phyloP scores from a whole-genome alignment of 37 sponge, comb jelly and placozoan species.

The Spongilla lacustris region DNA sequence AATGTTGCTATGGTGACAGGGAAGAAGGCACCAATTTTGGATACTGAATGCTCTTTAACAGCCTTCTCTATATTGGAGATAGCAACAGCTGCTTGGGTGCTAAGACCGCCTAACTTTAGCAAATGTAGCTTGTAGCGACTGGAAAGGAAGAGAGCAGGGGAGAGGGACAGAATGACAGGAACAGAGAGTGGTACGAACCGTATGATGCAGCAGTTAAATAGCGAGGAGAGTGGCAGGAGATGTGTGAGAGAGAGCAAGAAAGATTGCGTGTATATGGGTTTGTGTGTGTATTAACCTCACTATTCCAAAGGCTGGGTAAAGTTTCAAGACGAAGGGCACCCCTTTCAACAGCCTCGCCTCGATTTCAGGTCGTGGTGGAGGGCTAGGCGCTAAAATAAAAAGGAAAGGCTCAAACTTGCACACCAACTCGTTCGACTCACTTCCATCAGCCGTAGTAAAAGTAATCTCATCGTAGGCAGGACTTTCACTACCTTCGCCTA shows the following conservation, averaged over 20 bases:
- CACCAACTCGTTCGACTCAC: slow-evolving; percentile 30
- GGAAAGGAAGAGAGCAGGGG: neutral
- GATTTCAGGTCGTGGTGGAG: slow-evolving; percentile 52
- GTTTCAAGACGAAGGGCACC: neutral
- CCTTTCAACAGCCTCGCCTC: neutral
- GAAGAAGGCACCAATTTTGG: slow-evolving; percentile 14
- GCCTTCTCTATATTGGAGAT: neutral
- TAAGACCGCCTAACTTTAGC: neutral
- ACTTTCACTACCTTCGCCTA: slow-evolving; percentile 24
- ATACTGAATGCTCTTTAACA: slow-evolving; percentile 21
- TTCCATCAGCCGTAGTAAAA: slow-evolving; percentile 37
- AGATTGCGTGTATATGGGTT: neutral
- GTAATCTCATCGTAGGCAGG: neutral
- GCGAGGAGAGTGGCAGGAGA: too few species aligned
- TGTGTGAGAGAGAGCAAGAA: neutral
- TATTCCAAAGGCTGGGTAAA: neutral
- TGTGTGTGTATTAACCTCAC: neutral
- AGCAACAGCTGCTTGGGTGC: neutral
- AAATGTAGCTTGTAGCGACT: slow-evolving; percentile 12
- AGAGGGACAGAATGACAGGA: slow-evolving; percentile 19
- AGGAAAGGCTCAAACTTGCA: neutral
- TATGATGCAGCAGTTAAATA: too few species aligned
- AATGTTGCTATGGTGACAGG: slow-evolving; percentile 56
- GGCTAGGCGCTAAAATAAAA: neutral
- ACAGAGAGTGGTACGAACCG: too few species aligned